Percentiles rank a stretch among this genome's conserved stretches.
Conservation (phyloP, 2,888 invertebrate genomes). For the Ligdia adustata region DNA sequence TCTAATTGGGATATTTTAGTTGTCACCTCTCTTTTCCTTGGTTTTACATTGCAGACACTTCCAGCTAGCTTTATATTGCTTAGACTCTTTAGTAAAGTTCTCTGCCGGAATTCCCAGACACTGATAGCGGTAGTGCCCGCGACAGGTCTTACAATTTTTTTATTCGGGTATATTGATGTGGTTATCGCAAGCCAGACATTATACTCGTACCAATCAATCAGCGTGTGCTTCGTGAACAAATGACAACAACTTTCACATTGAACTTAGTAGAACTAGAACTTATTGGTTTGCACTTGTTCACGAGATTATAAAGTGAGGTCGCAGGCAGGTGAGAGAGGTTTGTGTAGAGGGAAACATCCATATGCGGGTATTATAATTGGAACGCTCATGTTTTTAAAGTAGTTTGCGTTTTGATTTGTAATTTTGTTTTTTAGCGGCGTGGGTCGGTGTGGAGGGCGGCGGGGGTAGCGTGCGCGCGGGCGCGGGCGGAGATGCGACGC, state of each 20-base stretch:
- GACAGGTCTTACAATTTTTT: not conserved
- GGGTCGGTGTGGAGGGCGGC: conserved; percentile 36
- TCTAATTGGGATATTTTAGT: not conserved
- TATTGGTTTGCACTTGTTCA: too few relatives aligned
- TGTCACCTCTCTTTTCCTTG: not conserved
- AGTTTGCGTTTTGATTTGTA: too few relatives aligned
- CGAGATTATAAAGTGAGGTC: too few relatives aligned
- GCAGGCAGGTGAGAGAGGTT: not conserved
- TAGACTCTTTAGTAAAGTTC: not conserved
- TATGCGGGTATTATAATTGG: too few relatives aligned
- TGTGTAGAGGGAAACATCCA: not conserved
- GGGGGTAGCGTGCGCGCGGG: conserved; percentile 38
- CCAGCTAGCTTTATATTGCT: not conserved
- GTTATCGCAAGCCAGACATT: not conserved
- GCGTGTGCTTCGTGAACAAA: too few relatives aligned
- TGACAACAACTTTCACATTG: too few relatives aligned
- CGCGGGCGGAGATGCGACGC: conserved; percentile 67
- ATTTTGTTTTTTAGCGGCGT: too few relatives aligned
- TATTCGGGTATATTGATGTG: not conserved
- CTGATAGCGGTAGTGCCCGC: not conserved
- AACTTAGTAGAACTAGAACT: too few relatives aligned
- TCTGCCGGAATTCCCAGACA: not conserved
- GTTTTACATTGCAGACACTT: not conserved
- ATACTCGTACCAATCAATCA: too few relatives aligned
- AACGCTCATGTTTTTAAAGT: too few relatives aligned